These are phyloP conservation scores for Naso thynnoides DNA, from an alignment of 2,797 vertebrate genomes.

Conservation along the genomic window DNA sequence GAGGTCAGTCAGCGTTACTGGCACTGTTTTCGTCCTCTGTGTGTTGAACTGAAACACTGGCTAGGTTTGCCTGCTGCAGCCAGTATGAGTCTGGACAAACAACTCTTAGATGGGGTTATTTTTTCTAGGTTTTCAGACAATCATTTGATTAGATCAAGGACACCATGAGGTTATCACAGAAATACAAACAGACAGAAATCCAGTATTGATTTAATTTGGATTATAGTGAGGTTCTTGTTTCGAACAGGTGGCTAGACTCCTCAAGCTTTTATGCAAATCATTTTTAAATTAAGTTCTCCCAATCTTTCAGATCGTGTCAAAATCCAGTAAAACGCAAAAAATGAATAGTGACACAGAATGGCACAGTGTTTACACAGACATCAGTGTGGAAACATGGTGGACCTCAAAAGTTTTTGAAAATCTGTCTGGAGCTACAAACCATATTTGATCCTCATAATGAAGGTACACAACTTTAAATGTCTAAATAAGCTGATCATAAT, in stretches of 20 bases:
- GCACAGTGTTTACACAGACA: not conserved
- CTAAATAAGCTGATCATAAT: too few relatives aligned
- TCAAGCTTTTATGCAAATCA: slow-evolving; percentile 21
- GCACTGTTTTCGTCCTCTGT: slow-evolving; percentile 4
- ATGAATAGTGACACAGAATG: not conserved
- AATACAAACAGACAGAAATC: slow-evolving; percentile 8
- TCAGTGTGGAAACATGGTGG: not conserved
- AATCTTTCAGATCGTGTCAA: too few relatives aligned
- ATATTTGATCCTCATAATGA: too few relatives aligned
- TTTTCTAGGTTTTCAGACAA: not conserved
- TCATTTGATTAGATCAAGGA: slow-evolving; percentile 3
- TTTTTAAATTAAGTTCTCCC: not conserved
- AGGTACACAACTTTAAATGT: too few relatives aligned
- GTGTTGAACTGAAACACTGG: slow-evolving; percentile 2
- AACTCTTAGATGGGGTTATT: not conserved
- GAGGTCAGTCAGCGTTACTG: slow-evolving; percentile 15
- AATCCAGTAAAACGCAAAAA: slow-evolving; percentile 2
- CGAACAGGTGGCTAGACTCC: not conserved
- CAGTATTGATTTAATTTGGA: not conserved
- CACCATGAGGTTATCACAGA: not conserved
- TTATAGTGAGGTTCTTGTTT: slow-evolving; percentile 12
- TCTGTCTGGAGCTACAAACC: too few relatives aligned
- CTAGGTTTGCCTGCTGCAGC: slow-evolving; percentile 14
- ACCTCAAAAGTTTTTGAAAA: too few relatives aligned
- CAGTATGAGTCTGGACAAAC: slow-evolving; percentile 1